Percentiles rank a stretch among this genome's conserved stretches.
phyloP scores from a whole-genome alignment of 2,888 invertebrate species.

The Clitarchus hookeri region DNA sequence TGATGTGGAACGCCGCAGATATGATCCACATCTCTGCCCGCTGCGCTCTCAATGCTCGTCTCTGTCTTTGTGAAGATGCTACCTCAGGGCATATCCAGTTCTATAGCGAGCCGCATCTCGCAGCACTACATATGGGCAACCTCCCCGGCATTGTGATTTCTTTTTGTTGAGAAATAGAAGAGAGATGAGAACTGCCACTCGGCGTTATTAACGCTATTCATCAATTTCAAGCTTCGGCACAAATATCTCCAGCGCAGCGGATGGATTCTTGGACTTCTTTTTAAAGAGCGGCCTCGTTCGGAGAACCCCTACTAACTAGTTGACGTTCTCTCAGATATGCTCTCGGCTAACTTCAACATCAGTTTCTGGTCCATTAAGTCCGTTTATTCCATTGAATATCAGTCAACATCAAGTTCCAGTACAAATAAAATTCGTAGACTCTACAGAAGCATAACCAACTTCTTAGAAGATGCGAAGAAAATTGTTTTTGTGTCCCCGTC shows the following conservation, averaged over 20 bases:
- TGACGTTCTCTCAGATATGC: too few relatives aligned
- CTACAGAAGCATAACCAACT: too few relatives aligned
- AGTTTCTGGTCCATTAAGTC: too few relatives aligned
- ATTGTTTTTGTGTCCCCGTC: too few relatives aligned
- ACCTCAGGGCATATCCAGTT: slow-evolving; percentile 17
- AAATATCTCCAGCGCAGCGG: not conserved
- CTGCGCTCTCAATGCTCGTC: not conserved
- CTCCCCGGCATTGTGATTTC: slow-evolving; percentile 23
- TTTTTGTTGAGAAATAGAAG: slow-evolving; percentile 10
- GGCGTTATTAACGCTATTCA: slow-evolving; percentile 23
- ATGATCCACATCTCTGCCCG: not conserved
- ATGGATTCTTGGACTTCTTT: not conserved
- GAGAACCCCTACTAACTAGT: too few relatives aligned
- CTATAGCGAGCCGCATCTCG: not conserved
- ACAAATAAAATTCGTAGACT: too few relatives aligned
- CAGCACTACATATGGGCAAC: not conserved
- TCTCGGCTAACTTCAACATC: too few relatives aligned
- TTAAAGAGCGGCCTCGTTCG: not conserved
- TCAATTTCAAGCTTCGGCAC: slow-evolving; percentile 23
- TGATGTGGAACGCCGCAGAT: slow-evolving; percentile 10
- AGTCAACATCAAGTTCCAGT: too few relatives aligned
- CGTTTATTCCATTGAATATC: too few relatives aligned
- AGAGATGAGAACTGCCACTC: not conserved
- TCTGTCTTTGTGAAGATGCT: slow-evolving; percentile 9
- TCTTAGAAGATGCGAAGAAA: too few relatives aligned